A percentile compares a stretch with the other conserved stretches of the same genome.
These are phyloP conservation scores for Chrysolina americana DNA, from an alignment of 2,888 invertebrate genomes.

Conservation along the genomic window DNA sequence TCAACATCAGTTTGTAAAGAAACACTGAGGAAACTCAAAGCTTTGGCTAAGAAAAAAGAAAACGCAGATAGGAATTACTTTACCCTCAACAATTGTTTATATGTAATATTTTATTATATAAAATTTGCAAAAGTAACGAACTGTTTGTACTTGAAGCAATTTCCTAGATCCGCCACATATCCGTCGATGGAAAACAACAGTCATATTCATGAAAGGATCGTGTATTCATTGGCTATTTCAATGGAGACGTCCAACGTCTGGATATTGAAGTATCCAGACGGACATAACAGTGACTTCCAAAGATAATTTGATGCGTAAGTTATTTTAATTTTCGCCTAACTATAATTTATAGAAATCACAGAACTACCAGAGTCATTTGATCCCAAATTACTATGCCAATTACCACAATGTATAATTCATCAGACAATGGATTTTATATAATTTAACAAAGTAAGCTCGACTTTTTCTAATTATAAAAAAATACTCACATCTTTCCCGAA, in stretches of 20 bases:
- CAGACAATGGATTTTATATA: no score
- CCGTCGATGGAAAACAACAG: slow-evolving; percentile 54
- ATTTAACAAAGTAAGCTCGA: no score
- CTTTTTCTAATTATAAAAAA: no score
- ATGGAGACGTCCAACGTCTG: no score
- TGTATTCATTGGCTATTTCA: background rate
- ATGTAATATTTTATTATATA: slow-evolving; percentile 71
- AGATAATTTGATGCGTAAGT: background rate
- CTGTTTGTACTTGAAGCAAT: slow-evolving; percentile 81
- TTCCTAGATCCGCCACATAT: slow-evolving; percentile 68
- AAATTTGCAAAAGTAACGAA: slow-evolving; percentile 83
- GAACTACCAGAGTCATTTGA: no score
- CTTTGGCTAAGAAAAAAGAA: slow-evolving; percentile 57
- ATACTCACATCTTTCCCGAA: no score
- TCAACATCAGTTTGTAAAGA: slow-evolving; percentile 34
- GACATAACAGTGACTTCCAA: background rate
- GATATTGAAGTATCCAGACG: no score
- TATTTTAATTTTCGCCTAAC: background rate
- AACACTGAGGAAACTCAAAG: slow-evolving; percentile 51
- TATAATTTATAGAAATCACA: no score
- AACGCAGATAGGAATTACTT: slow-evolving; percentile 66
- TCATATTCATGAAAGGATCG: slow-evolving; percentile 15
- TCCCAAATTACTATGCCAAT: no score
- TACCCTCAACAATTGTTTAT: slow-evolving; percentile 69
- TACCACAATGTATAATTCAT: no score